Base-by-base conservation (phyloP, 2,113 vertebrate species). In the Pundamilia nyererei region DNA sequence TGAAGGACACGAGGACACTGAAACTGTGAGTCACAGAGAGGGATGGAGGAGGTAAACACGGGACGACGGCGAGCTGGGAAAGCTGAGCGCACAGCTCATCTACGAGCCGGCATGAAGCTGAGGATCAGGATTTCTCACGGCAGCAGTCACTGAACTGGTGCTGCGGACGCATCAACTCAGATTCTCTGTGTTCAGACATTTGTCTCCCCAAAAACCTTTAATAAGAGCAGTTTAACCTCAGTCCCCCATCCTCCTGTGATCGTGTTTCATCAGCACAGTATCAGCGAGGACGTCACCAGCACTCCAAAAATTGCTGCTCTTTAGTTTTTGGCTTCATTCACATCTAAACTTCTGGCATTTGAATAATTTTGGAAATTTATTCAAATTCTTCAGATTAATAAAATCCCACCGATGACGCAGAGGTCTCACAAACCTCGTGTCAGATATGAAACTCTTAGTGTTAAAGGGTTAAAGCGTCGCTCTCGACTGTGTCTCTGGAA, bases 1-100 rank as follows among this genome's bases (percentile, higher is more conserved):
- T 95, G 92, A 95, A 94, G 94, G 94, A 92, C 93, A 91, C 60
- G 38, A 84, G 83, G 86, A 89, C 83, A 49, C 40, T 54, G 42
- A 77, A 55, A 72, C 68, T 83, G 68, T 55, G 82, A 83, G 80
- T 65, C 60, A 47, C 72, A 58, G 31, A 82, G 38, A 45, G 31
- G 4, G 35, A 40, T 24, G n/a, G 38, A 45, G 10, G 62, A 60
- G 8, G 62, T 2, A 4, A 60, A 56, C 13, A 14, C 29, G 80
- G 19, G 38, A 9, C 3, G 51, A 55, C 5, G 26, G 26, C n/a
- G 5, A 47, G 70, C 70, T 7, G 42, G 42, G 42, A 75, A 47
- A 19, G 9, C 70, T 75, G 14, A 75, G 21, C 1, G 14, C 15
- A 0, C 15, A 19, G 9, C 70, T 75, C 6, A 29, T 11, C 70